phyloP scores from a whole-genome alignment of 2,113 vertebrate genomes.

The Rhinolophus ferrumequinum region DNA sequence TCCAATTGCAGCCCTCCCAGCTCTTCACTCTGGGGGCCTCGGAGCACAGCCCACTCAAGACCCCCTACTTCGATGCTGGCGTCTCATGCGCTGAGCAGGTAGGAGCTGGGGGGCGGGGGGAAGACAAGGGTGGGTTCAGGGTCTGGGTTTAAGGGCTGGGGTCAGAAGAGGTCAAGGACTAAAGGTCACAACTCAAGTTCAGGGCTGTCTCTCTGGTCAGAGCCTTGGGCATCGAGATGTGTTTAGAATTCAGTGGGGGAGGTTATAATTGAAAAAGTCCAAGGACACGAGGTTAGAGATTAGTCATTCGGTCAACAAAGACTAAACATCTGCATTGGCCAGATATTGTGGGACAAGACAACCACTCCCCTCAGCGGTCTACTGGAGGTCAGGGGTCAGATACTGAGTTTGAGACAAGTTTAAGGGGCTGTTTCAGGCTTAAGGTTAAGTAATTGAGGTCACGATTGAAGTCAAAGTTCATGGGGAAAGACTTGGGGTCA shows the following conservation, averaged over 20 bases:
- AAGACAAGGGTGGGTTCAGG: neutral
- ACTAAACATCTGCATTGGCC: neutral
- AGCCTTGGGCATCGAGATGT: neutral
- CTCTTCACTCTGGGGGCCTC: slow-evolving; percentile 74
- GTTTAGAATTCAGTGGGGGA: neutral
- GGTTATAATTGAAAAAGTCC: neutral
- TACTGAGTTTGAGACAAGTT: neutral
- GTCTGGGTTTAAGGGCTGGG: neutral
- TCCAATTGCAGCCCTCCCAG: slow-evolving; percentile 68
- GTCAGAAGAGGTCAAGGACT: neutral
- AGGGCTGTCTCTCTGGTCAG: neutral
- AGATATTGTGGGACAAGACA: neutral
- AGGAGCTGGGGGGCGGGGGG: neutral
- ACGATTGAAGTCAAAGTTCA: neutral
- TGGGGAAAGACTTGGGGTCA: neutral
- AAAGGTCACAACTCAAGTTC: neutral
- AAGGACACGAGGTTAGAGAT: neutral
- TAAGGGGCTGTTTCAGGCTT: neutral
- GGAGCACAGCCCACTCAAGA: slow-evolving; percentile 79
- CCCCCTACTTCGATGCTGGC: slow-evolving; percentile 77
- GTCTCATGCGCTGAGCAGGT: slow-evolving; percentile 60
- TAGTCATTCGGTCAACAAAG: neutral
- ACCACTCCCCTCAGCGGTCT: neutral
- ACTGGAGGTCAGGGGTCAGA: neutral
- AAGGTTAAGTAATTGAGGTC: neutral